phyloP scores from a whole-genome alignment of 1,140 invertebrate species.

The Sitobion miscanthi region DNA sequence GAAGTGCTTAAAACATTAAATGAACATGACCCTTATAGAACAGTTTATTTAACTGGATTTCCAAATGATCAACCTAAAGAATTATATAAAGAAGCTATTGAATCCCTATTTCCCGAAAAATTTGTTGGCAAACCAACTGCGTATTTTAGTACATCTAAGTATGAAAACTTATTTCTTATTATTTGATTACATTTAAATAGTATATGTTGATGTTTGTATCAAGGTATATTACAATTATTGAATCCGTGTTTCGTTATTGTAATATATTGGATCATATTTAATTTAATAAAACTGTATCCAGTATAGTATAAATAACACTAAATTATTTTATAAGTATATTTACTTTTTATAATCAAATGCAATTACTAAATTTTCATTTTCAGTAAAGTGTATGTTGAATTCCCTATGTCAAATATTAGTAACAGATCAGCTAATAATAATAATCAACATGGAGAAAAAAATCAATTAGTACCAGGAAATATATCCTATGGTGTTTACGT shows the following conservation, averaged over 20 bases:
- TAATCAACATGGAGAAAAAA: constrained; percentile 59
- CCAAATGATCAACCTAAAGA: constrained; percentile 74
- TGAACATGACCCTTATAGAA: constrained; percentile 76
- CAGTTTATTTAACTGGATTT: constrained; percentile 77
- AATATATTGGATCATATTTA: neutral
- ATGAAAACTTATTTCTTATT: neutral
- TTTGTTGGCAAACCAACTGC: constrained; percentile 62
- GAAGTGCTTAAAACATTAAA: constrained; percentile 70
- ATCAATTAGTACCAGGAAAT: constrained; percentile 66
- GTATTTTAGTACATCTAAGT: constrained; percentile 67
- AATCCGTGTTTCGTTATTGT: neutral
- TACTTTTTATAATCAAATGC: neutral
- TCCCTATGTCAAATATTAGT: constrained; percentile 55
- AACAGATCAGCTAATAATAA: constrained; percentile 57
- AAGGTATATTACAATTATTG: neutral
- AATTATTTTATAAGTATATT: neutral
- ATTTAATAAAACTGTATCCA: neutral
- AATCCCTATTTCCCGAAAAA: constrained; percentile 64
- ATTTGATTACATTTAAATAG: neutral
- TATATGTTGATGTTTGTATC: neutral
- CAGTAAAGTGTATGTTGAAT: constrained; percentile 60
- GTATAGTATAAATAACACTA: neutral
- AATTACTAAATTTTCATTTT: constrained; percentile 52
- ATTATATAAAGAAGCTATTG: constrained; percentile 72
- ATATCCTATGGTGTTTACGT: constrained; percentile 77